Evolutionary conservation across 2,113 vertebrate species (phyloP).

Genomic region (Regulus satrapa): DNA sequence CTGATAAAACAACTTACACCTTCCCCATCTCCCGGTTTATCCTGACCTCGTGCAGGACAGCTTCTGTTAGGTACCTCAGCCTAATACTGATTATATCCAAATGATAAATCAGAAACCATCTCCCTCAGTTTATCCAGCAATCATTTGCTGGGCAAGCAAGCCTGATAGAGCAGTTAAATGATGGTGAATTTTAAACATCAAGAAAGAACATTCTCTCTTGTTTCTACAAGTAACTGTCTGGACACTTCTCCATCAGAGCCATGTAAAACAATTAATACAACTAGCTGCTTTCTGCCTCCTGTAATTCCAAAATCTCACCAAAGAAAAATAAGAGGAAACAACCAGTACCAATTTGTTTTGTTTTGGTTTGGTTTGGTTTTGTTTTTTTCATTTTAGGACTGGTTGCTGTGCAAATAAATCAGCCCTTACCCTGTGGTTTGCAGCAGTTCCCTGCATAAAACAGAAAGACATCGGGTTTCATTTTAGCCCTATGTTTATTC

Average conservation of each 20-base stretch:
- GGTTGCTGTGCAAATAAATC: not conserved
- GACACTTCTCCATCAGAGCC: not conserved
- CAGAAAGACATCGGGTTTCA: slow-evolving; percentile 1
- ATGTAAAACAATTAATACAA: not conserved
- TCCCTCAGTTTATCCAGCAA: not conserved
- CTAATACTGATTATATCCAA: not conserved
- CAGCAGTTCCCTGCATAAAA: not conserved
- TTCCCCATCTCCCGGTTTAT: not conserved
- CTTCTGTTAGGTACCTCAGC: not conserved
- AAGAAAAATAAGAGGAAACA: not conserved
- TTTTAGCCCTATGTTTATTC: slow-evolving; percentile 9
- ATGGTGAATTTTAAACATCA: not conserved
- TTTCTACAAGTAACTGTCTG: not conserved
- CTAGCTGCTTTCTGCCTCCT: not conserved
- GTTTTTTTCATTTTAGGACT: not conserved
- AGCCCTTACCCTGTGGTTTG: not conserved
- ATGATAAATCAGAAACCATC: not conserved
- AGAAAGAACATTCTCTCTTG: not conserved
- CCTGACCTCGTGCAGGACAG: rapidly evolving
- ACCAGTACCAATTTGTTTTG: not conserved
- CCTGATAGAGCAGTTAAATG: not conserved
- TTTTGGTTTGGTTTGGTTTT: too few relatives aligned
- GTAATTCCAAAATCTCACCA: not conserved
- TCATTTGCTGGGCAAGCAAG: not conserved
- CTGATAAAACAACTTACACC: not conserved